Percentiles rank a stretch among this genome's conserved stretches.
phyloP scores from a whole-genome alignment of 2,888 invertebrate genomes.

The Drosophila borealis region DNA sequence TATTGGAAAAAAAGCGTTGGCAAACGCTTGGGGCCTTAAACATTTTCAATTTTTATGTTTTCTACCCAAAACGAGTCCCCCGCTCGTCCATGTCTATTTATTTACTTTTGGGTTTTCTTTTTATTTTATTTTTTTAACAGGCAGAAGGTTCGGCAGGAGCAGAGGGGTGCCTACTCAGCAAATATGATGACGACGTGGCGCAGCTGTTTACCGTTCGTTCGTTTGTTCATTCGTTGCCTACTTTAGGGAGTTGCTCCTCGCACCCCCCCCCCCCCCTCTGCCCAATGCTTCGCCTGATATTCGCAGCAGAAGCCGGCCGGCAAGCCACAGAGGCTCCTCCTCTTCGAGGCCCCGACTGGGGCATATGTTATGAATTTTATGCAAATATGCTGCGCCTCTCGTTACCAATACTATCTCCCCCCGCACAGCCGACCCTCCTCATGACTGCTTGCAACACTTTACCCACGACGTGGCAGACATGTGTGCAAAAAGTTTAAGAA shows the following conservation, averaged over 20 bases:
- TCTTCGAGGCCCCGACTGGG: constrained; percentile 29
- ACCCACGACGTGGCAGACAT: neutral
- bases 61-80: neutral
- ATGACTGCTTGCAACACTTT: neutral
- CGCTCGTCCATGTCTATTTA: constrained; percentile 52
- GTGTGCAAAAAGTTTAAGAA: constrained; percentile 43
- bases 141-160: neutral
- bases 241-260: constrained; percentile 17
- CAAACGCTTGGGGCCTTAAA: constrained; percentile 35
- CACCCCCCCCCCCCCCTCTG: neutral
- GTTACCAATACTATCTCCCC: constrained; percentile 13
- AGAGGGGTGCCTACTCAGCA: neutral
- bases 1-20: constrained; percentile 12
- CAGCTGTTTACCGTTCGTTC: constrained; percentile 50
- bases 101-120: constrained; percentile 42
- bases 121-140: constrained; percentile 1
- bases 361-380: constrained; percentile 75
- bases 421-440: neutral
- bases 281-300: neutral
- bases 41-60: constrained; percentile 50
- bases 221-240: constrained; percentile 39
- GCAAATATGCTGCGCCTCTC: constrained; percentile 59
- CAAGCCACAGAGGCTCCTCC: constrained; percentile 20
- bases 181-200: constrained; percentile 32
- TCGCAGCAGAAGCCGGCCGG: constrained; percentile 5